phyloP scores from a whole-genome alignment of 2,888 invertebrate species.

The Tupiocoris notatus region DNA sequence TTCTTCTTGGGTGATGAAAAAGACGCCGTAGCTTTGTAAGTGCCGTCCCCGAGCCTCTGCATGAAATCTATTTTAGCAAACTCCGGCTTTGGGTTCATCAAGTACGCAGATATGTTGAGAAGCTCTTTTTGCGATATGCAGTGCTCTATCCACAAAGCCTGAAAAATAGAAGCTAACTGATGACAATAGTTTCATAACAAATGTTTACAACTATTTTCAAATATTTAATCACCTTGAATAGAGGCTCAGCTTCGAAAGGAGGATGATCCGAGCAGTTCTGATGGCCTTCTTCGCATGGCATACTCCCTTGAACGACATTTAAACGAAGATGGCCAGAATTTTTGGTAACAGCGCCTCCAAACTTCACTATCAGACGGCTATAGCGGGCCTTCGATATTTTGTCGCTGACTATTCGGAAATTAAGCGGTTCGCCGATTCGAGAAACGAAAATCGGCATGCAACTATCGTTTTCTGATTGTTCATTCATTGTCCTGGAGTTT shows the following conservation, averaged over 20 bases:
- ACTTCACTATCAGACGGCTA: background rate
- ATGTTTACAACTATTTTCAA: too few species aligned
- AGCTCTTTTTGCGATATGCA: background rate
- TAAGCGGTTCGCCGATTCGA: background rate
- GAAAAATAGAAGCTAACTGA: too few species aligned
- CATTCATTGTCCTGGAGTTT: too few species aligned
- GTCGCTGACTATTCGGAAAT: background rate
- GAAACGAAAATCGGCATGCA: background rate
- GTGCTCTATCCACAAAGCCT: slow-evolving; percentile 10
- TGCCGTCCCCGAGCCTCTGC: background rate
- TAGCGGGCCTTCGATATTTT: background rate
- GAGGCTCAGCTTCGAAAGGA: background rate
- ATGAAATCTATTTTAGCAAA: background rate
- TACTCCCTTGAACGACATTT: background rate
- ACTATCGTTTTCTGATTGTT: too few species aligned
- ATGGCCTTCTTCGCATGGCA: background rate
- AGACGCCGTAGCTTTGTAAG: too few species aligned
- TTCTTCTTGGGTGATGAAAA: too few species aligned
- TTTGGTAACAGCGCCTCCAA: background rate
- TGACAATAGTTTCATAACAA: too few species aligned
- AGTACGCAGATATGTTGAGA: background rate
- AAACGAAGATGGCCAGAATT: background rate
- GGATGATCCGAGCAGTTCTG: background rate
- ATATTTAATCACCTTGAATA: background rate
- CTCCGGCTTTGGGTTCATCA: slow-evolving; percentile 1